Base-by-base conservation (phyloP, 2,888 invertebrate genomes). In the Ectemnius continuus region DNA sequence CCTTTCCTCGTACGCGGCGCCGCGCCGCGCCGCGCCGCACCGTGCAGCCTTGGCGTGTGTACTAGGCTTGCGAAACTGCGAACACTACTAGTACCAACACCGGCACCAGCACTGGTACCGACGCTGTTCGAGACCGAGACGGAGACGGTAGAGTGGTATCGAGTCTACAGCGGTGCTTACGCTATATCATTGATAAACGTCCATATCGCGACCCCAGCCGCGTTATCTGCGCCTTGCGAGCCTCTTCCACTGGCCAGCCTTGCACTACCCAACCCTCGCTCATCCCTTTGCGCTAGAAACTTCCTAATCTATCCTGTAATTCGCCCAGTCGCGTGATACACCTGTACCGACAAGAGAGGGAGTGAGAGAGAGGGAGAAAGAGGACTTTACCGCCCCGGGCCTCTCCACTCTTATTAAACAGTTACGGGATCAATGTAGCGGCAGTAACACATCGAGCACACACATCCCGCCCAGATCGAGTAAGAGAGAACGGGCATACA, bases 181-280 rank as follows among this genome's bases (percentile, higher is more conserved):
- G 75, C 84, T 89, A 88, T 87, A 88, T 89, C 89, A 88, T 87
- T 89, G 89, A 89, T 89, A 89, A 89, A 89, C 86, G 82, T 80
- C 84, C 85, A 83, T 81, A 81, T 83, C 86, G 80, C 76, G 80
- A 73, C 73, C 80, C 78, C 78, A 74, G 70, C 67, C 67, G 16
- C 52, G 68, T 82, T 86, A 86, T 86, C 85, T 84, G 76, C 56
- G 66, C 68, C 67, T 69, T 52, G 36, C 36, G 36, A 11, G 11
- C 65, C 69, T 65, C 71, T 56, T 26, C 48, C 45, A 23, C 45
- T 60, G 28, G 65, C 79, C 73, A 65, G 73, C 20, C 47, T 71
- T 63, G 60, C 61, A 57, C 67, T 57, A 14, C 18, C 56, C 57
- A 65, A 36, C 76, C 77, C 81, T 64, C 73, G 79, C 75, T 73